Evolutionary conservation across 2,888 invertebrate genomes (phyloP), one percentile per base, ranked within the genome.

Genomic region (Drosophila colorata): DNA sequence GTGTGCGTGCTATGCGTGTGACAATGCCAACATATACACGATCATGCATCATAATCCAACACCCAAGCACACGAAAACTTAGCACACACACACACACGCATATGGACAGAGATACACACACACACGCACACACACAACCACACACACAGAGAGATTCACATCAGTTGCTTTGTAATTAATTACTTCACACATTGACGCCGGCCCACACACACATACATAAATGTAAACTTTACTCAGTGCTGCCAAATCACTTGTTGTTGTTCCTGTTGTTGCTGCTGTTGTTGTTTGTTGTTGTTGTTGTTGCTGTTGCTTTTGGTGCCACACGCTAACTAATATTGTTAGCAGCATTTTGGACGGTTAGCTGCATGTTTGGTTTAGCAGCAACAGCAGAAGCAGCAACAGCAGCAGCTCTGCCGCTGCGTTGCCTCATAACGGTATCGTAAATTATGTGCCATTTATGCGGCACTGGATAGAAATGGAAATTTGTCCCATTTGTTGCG

Each of bases 151-250:
- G 67, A 83, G 81, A 86, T 83, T 61, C 76, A 88, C 85, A 84
- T 84, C 87, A 87, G 80, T 79, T 85, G 87, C 77, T 81, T 80
- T 80, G 88, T 89, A 89, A 88, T 88, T 88, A 88, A 88, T 88
- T 88, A 88, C 89, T 86, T 89, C 85, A 89, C 87, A 88, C 89
- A 79, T 87, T 85, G 81, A 85, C 88, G 81, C 88, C 85, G 67
- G 70, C 69, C 63, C 53, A 52, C 61, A 56, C 28, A 40, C 44
- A 25, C 31, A 37, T 56, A 76, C 60, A 46, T 71, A 66, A 80
- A 74, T 74, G 75, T 77, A 84, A 83, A 84, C 56, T 83, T 84
- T 78, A 69, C 84, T 73, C 69, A 66, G 65, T 51, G 74, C 58
- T 56, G 56, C 49, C 44, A 40, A 35, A 51, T 43, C 48, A 52